Evolutionary conservation across 2,888 invertebrate species (phyloP), one percentile per base, ranked within the genome.

Genomic region (Erpobdella octoculata): DNA sequence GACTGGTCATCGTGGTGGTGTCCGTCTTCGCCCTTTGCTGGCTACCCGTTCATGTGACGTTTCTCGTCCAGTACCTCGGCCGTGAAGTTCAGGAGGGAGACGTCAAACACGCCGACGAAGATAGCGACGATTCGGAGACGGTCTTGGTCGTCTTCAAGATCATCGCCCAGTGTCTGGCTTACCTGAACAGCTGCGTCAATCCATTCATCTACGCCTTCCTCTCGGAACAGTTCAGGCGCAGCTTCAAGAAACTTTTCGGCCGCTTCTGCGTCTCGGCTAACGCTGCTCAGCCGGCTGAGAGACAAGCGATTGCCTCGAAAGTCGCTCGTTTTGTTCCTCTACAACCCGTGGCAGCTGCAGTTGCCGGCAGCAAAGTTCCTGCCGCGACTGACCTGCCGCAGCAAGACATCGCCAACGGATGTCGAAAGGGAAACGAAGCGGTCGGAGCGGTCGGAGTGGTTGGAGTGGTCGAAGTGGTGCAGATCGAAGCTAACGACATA

Each of bases 171-270:
- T 80, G 79, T 71, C 75, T 83, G 73, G 93, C 93, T 28, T 95
- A 95, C 85, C 91, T 90, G 86, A 95, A 93, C 86, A 91, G 91
- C 79, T 94, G 93, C 82, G 90, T 95, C 79, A 94, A 95, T 84
- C 94, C 94, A 0, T 89, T 95, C 77, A 87, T 95, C 67, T 95
- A 95, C 85, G 93, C 93, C 3, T 92, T 94, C 84, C 87, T 94
- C 69, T 93, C 93, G 0, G 93, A 94, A 79, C 93, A 93, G 85
- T 94, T 95, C 85, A 88, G 93, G 77, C 89, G 92, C 80, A 93
- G 92, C 28, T 93, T 94, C 83, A 86, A 79, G 25, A 81, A 81
- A 71, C 76, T 85, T 21, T 75, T 84, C 25, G 79, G 80, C 73
- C 64, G 70, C 25, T 68, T 66, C 18, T 70, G 59, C 15, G 9